phyloP scores from a whole-genome alignment of 2,888 invertebrate species.

The Platycheirus rosarum region DNA sequence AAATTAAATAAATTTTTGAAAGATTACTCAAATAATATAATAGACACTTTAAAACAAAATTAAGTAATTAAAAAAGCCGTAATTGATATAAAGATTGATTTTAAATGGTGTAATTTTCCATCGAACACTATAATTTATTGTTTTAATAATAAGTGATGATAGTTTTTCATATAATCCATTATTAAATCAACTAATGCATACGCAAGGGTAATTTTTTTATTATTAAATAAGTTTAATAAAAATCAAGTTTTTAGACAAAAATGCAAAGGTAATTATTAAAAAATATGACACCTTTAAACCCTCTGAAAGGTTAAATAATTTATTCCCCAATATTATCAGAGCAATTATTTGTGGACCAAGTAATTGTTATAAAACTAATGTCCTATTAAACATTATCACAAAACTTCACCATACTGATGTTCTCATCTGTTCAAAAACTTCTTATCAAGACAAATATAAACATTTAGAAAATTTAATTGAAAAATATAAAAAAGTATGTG shows the following conservation, averaged over 20 bases:
- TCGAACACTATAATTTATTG: conserved; percentile 41
- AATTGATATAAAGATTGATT: conserved; percentile 52
- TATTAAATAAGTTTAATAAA: conserved; percentile 3
- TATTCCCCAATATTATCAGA: conserved; percentile 5
- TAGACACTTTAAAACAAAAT: conserved; percentile 76
- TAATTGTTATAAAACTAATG: conserved; percentile 24
- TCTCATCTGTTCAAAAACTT: conserved; percentile 33
- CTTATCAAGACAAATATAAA: conserved; percentile 29
- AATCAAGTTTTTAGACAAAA: not conserved
- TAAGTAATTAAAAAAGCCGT: conserved; percentile 65
- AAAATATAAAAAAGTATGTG: conserved; percentile 28
- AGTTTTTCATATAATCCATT: no score
- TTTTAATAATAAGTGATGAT: conserved; percentile 55
- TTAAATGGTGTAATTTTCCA: conserved; percentile 28
- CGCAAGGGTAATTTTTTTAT: not conserved
- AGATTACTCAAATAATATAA: conserved; percentile 74
- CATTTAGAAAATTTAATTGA: conserved; percentile 19
- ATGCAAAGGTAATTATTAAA: not conserved
- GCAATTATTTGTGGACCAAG: conserved; percentile 8
- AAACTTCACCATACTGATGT: no score
- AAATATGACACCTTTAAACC: conserved; percentile 3
- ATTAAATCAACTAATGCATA: no score
- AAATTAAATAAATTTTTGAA: no score
- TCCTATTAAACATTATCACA: conserved; percentile 24
- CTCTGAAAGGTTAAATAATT: conserved; percentile 20